Evolutionary conservation across 2,888 invertebrate genomes (phyloP), one percentile per base, ranked within the genome.

Genomic region (Caenorhabditis drosophilae): DNA sequence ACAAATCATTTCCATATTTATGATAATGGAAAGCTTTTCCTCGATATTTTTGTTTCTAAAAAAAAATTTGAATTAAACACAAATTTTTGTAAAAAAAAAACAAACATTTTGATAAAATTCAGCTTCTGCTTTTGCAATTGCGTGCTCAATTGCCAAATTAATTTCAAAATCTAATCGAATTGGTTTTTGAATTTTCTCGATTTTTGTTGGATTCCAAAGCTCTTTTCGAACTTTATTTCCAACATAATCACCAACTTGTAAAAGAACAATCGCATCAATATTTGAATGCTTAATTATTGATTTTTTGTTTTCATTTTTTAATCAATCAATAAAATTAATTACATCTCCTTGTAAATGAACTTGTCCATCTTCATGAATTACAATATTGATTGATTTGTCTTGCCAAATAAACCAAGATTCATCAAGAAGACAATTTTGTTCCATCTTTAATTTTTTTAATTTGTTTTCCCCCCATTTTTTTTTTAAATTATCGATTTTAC

Each of bases 381-480:
- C 51, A 31, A 73, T 41, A 6, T 83, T 83, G 44, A 87, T 83
- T 48, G 87, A 86, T 73, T 88, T 88, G 81, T 89, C 89, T 38
- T 86, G 87, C 89, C 89, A 89, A 27, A 87, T 85, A 55, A 87
- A 87, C 16, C 84, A 84, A 25, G 85, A 84, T 74, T 88, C 86
- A 0, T 88, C 88, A 59, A 84, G 83, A 40, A 88, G 67, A 0
- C 84, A 83, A 11, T 84, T 36, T 55, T 84, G 79, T 3, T 84
- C 82, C 3, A 40, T 4, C 16, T 4, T 42, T 15, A 15, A 2
- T 20, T 42, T 16, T 40, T 20, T 4, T 6, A 9, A 6, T 7
- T 40, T 12, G 31, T 31, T 31, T 85, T 70, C 83, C 31, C 7
- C 31, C 31, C 7, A 31, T n/a, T n/a, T n/a, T n/a, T n/a, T n/a